These are phyloP conservation scores for Xestia rhomboidea DNA, from an alignment of 2,888 invertebrate species.

Conservation along the genomic window DNA sequence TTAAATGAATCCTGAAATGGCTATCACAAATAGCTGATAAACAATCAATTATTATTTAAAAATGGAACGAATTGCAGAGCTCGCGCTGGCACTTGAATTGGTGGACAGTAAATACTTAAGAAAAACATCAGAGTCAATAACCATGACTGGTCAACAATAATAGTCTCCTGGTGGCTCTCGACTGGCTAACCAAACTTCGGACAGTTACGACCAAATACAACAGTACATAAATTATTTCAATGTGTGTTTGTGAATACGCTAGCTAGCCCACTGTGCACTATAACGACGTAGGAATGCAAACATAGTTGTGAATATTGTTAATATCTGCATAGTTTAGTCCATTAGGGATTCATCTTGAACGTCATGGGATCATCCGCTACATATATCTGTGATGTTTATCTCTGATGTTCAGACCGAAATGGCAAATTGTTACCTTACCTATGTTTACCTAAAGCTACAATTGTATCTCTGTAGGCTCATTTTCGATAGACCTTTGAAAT, in stretches of 20 bases:
- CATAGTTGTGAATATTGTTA: conserved; percentile 42
- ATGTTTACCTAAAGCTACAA: neutral
- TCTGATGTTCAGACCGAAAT: neutral
- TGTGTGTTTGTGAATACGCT: conserved; percentile 40
- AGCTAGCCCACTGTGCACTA: neutral
- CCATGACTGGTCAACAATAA: conserved; percentile 44
- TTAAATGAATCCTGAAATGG: neutral
- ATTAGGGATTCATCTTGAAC: conserved; percentile 24
- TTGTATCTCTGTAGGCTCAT: neutral
- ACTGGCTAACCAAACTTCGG: conserved; percentile 24
- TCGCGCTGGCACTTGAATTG: neutral
- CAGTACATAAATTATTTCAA: conserved; percentile 55
- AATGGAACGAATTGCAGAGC: conserved; percentile 1
- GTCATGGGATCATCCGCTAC: conserved; percentile 16
- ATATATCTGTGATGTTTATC: neutral
- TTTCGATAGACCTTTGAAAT: neutral
- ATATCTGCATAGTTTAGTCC: conserved; percentile 51
- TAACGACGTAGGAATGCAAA: conserved; percentile 35
- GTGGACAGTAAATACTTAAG: neutral
- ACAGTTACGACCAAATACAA: conserved; percentile 36
- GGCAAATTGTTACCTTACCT: neutral
- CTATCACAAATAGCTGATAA: conserved; percentile 2
- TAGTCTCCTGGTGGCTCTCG: conserved; percentile 24
- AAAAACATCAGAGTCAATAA: conserved; percentile 45
- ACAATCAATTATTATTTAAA: neutral